Base-by-base conservation (phyloP, 2,888 invertebrate species). In the Cerceris ruficornis region DNA sequence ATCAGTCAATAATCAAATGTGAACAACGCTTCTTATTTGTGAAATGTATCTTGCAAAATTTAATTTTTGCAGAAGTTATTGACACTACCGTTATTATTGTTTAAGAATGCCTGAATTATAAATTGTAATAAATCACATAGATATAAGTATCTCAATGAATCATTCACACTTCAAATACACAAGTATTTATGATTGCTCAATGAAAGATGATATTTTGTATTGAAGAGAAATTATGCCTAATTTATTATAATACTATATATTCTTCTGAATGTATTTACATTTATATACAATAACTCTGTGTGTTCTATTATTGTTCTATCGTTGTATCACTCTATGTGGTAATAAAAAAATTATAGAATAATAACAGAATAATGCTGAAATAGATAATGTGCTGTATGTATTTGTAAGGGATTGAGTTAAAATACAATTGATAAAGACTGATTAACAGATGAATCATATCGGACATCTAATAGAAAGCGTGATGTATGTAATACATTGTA, bases 401-500 rank as follows among this genome's bases (percentile, higher is more conserved):
- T 14, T 65, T 65, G n/a, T 46, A 59, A 70, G 70, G 13, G 69
- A 59, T 59, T 49, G 9, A 28, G 28, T 14, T 69, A 69, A n/a
- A 43, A 64, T 28, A 50, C 28, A 69, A 52, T 69, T 65, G 57
- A 58, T 43, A 60, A 66, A 59, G 8, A 28, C 28, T 28, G 28
- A 28, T 28, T 2, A 28, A 28, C 28, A 28, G 28, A 28, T 28
- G 28, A 28, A 28, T 28, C 8, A 39, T 17, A 50, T 17, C 42
- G 69, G 69, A 58, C 64, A 55, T 39, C 46, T 80, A 71, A 66
- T 75, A 70, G 73, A 58, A 62, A 69, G 70, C 76, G 58, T 81
- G 46, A 74, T 76, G 68, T 57, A 72, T 79, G 71, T 72, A 69
- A 69, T 60, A 71, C 61, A 69, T 58, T 68, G 61, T 78, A 69